Evolutionary conservation across 2,888 invertebrate species (phyloP).

Genomic region (Conistra vaccinii): DNA sequence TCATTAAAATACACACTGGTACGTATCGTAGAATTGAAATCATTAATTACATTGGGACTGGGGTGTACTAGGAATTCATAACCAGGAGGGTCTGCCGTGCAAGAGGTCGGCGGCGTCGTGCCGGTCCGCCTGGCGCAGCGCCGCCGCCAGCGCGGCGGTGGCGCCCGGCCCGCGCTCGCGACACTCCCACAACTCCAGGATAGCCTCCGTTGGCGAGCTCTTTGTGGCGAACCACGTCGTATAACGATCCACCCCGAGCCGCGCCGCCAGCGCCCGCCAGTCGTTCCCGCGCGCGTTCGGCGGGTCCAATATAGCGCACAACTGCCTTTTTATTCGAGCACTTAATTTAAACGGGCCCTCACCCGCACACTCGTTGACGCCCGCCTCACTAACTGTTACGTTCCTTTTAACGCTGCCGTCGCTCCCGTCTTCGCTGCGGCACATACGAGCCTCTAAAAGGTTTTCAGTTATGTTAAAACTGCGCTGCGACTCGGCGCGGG

Average conservation of each 20-base stretch:
- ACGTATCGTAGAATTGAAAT: constrained; percentile 53
- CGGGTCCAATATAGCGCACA: constrained; percentile 94
- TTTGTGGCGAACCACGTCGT: constrained; percentile 99
- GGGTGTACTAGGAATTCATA: constrained; percentile 79
- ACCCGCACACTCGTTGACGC: constrained; percentile 91
- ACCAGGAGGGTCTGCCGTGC: constrained; percentile 87
- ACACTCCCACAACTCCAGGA: constrained; percentile 98
- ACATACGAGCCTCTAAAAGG: constrained; percentile 86
- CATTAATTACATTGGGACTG: constrained; percentile 61
- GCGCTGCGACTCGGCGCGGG: constrained; percentile 87
- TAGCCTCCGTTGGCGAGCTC: constrained; percentile 98
- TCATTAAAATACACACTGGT: constrained; percentile 59
- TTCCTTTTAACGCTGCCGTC: constrained; percentile 87
- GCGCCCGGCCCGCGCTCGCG: constrained; percentile 96
- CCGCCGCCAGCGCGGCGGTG: constrained; percentile 93
- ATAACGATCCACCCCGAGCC: constrained; percentile 98
- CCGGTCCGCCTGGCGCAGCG: constrained; percentile 85
- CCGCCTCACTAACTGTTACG: constrained; percentile 91
- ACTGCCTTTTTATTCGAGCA: constrained; percentile 89
- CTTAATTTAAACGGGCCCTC: constrained; percentile 92
- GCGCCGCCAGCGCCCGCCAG: constrained; percentile 98
- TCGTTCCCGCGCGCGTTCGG: constrained; percentile 98
- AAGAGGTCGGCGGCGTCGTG: constrained; percentile 87
- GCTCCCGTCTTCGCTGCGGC: constrained; percentile 86
- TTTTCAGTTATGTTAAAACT: constrained; percentile 89